Evolutionary conservation across 2,113 vertebrate species (phyloP), one percentile per base, ranked within the genome.

Genomic region (Syngnathoides biaculeatus): DNA sequence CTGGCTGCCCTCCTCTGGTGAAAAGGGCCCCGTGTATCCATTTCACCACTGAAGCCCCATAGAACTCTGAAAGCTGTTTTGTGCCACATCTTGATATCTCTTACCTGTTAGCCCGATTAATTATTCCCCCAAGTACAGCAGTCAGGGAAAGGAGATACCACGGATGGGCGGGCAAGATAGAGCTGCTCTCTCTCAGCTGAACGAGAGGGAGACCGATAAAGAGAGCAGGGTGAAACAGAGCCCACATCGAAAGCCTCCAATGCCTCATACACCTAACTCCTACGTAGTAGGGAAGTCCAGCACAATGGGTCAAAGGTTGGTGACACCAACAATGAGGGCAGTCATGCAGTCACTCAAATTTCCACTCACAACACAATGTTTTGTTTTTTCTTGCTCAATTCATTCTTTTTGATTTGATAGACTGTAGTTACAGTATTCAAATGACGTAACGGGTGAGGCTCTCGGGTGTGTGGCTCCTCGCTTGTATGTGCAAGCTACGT

Each of bases 101-200:
- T 91, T 92, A 90, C 90, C 91, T 90, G 86, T 88, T 90, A 84
- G 84, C 84, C 83, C 83, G 83, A 88, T 91, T 85, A 89, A 89
- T 90, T 86, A 90, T 89, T 88, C 82, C 86, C 80, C 80, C 79
- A 81, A 84, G 83, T 84, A 78, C 86, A 81, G 85, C 79, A 86
- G 85, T 84, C 84, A 61, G 74, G 83, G 87, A 84, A 89, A 89
- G 81, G 72, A 74, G 84, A 88, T 84, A 89, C 88, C 86, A 11
- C 14, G 87, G 85, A 87, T 86, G 84, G 84, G 83, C 81, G 71
- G 3, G 66, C 74, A 0, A 87, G 88, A 89, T 87, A 89, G 81
- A 76, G 68, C 78, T 67, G 76, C 69, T 71, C 82, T 83, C 82
- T 85, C 79, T 83, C 69, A 74, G 77, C 74, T 60, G 71, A 85